Percentiles rank a stretch among this genome's conserved stretches.
These are phyloP conservation scores for Rhadina sibilatrix DNA, from an alignment of 2,113 vertebrate genomes.

Conservation along the genomic window DNA sequence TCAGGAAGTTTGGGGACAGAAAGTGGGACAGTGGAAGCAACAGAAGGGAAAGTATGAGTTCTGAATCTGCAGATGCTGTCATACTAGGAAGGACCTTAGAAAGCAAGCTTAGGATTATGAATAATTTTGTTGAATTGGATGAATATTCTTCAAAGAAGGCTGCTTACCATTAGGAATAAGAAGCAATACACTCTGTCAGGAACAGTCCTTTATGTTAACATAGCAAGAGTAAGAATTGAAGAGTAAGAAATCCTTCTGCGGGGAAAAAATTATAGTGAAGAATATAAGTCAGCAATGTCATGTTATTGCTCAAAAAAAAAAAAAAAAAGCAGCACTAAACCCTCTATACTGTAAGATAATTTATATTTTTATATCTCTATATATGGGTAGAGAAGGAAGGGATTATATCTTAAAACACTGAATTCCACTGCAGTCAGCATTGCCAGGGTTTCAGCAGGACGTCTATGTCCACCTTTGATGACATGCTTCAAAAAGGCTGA, in stretches of 20 bases:
- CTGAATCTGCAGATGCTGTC: neutral
- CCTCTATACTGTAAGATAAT: neutral
- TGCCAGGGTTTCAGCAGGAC: neutral
- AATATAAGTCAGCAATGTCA: neutral
- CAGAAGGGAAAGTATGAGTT: neutral
- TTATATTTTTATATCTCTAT: neutral
- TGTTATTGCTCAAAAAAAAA: neutral
- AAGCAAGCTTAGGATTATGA: neutral
- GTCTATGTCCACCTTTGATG: neutral
- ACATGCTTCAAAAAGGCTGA: neutral
- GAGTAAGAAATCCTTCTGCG: neutral
- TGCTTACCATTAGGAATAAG: neutral
- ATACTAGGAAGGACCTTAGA: neutral
- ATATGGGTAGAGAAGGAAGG: neutral
- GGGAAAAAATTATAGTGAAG: neutral
- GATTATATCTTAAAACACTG: neutral
- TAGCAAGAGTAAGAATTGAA: neutral
- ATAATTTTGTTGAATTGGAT: neutral
- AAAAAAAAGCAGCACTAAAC: neutral
- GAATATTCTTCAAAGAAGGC: neutral
- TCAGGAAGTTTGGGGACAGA: neutral
- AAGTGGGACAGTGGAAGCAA: neutral
- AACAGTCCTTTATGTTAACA: neutral
- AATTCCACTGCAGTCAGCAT: constrained; percentile 6
- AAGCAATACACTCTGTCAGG: neutral